These are phyloP conservation scores for Pseudopodoces humilis DNA, from an alignment of 2,113 vertebrate genomes.

Conservation along the genomic window DNA sequence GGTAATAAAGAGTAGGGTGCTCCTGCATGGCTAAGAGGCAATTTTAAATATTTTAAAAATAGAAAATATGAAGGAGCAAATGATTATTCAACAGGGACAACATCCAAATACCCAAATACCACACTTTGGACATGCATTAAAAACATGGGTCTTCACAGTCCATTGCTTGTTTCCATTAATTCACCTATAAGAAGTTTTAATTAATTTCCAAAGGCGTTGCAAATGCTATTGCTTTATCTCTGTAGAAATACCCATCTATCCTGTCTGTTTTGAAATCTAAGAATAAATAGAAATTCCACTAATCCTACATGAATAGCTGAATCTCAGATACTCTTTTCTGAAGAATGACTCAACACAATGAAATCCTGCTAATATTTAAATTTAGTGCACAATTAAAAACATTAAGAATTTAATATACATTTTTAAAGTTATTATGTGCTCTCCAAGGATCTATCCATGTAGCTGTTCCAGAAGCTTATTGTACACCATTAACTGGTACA, in stretches of 20 bases:
- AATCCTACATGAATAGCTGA: slow-evolving; percentile 29
- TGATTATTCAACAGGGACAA: not conserved
- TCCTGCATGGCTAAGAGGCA: not conserved
- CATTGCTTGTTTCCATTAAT: slow-evolving; percentile 63
- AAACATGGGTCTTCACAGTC: not conserved
- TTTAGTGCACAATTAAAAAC: slow-evolving; percentile 34
- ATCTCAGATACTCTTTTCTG: slow-evolving; percentile 43
- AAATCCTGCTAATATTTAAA: slow-evolving; percentile 65
- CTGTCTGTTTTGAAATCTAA: slow-evolving; percentile 38
- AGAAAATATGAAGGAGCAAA: not conserved
- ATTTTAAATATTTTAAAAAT: not conserved
- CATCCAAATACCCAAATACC: not conserved
- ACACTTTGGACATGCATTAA: not conserved
- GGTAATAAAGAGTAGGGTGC: not conserved
- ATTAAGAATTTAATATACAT: slow-evolving; percentile 33
- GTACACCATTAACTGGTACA: not conserved
- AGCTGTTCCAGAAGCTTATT: not conserved
- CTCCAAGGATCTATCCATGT: not conserved
- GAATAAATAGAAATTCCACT: slow-evolving; percentile 52
- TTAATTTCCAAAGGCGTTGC: slow-evolving; percentile 64
- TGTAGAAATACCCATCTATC: slow-evolving; percentile 45
- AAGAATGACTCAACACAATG: slow-evolving; percentile 4
- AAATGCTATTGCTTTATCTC: slow-evolving; percentile 22
- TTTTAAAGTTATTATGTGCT: not conserved
- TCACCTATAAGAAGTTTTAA: slow-evolving; percentile 54